Percentiles rank a stretch among this genome's conserved stretches.
Conservation (phyloP, 2,113 vertebrate species). For the Charina bottae region DNA sequence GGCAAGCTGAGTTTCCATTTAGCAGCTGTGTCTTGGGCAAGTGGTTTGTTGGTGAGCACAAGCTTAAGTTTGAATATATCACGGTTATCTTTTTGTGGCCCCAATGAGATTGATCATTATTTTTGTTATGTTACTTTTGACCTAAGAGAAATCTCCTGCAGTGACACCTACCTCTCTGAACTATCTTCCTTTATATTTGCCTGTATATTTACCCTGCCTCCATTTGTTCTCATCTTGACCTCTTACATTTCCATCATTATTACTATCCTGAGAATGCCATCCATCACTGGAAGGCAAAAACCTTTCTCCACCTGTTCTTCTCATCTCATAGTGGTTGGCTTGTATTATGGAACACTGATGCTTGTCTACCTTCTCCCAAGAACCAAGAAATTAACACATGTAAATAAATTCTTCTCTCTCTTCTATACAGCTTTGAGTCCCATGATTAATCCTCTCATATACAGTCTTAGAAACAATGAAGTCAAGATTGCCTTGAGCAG, state of each 20-base stretch:
- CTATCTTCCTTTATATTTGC: neutral
- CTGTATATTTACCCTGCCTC: neutral
- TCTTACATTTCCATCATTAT: neutral
- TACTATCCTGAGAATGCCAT: neutral
- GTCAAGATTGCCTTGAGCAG: neutral
- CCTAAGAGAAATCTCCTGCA: conserved; percentile 1
- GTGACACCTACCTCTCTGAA: neutral
- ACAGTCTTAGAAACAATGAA: neutral
- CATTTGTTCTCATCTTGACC: neutral
- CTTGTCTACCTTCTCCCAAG: neutral
- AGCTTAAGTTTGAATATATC: neutral
- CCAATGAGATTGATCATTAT: conserved; percentile 12
- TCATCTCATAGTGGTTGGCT: neutral
- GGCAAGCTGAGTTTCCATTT: neutral
- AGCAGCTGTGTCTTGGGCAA: conserved; percentile 1
- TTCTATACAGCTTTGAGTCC: neutral
- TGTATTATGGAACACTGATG: neutral
- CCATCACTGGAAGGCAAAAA: neutral
- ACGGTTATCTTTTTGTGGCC: conserved; percentile 7
- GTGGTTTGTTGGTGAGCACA: neutral
- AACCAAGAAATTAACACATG: neutral
- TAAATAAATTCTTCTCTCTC: neutral
- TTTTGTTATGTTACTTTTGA: neutral
- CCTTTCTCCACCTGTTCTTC: neutral
- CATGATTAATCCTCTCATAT: neutral